Percentiles rank a stretch among this genome's conserved stretches.
phyloP scores from a whole-genome alignment of 2,888 invertebrate genomes.

The Pimpla rufipes region DNA sequence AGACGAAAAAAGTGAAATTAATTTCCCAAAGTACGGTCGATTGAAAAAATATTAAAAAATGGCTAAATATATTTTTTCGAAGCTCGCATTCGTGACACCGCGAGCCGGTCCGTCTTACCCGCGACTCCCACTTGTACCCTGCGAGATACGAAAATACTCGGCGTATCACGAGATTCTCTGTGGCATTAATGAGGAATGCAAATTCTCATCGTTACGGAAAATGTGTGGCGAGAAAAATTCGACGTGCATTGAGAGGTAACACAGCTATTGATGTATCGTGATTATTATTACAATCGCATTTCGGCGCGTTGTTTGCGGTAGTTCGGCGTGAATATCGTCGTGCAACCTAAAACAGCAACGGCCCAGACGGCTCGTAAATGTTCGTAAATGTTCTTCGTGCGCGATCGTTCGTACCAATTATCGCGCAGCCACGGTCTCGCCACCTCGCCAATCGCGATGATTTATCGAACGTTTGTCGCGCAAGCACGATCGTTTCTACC shows the following conservation, averaged over 20 bases:
- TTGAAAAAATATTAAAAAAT: too few species aligned
- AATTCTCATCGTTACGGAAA: not conserved
- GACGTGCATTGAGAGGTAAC: constrained; percentile 9
- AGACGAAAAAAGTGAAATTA: too few species aligned
- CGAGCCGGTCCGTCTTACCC: too few species aligned
- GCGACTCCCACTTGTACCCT: too few species aligned
- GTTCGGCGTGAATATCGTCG: constrained; percentile 47
- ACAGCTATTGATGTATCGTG: constrained; percentile 1
- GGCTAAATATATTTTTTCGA: too few species aligned
- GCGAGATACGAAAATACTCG: not conserved
- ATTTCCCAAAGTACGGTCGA: too few species aligned
- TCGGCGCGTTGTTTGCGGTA: constrained; percentile 23
- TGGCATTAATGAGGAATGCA: not conserved
- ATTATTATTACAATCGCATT: constrained; percentile 50
- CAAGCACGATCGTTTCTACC: not conserved
- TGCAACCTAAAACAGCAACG: constrained; percentile 42
- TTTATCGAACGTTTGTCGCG: constrained; percentile 32
- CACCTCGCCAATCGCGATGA: constrained; percentile 34
- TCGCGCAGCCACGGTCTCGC: constrained; percentile 25
- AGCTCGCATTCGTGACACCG: too few species aligned
- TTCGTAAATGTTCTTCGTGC: constrained; percentile 21
- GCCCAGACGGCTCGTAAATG: constrained; percentile 27
- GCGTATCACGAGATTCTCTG: not conserved
- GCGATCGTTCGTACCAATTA: constrained; percentile 43
- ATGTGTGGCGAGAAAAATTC: not conserved